Conservation (phyloP, 2,113 vertebrate species). For the Macrotis lagotis region DNA sequence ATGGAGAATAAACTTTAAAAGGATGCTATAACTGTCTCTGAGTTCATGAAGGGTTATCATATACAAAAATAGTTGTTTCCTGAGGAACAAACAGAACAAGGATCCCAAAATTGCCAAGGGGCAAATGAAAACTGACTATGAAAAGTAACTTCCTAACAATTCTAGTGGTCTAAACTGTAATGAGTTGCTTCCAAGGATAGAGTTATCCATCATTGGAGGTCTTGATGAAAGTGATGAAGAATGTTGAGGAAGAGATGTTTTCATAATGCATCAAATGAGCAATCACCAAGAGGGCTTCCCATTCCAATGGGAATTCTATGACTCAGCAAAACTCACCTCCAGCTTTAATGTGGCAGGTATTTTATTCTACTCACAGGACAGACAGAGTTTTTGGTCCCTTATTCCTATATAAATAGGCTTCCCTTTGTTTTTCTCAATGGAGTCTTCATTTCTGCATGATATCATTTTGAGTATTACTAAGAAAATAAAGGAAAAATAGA, state of each 20-base stretch:
- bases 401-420: too few relatives aligned
- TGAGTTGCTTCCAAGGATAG: background rate
- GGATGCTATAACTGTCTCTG: too few relatives aligned
- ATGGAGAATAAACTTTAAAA: background rate
- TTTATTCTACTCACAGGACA: too few relatives aligned
- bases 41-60: background rate
- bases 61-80: background rate
- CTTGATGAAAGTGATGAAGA: background rate
- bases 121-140: background rate
- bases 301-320: too few relatives aligned
- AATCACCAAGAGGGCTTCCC: too few relatives aligned
- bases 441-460: too few relatives aligned
- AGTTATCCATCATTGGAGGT: background rate
- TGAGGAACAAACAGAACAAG: background rate
- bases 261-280: background rate
- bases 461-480: too few relatives aligned
- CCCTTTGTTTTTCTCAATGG: too few relatives aligned
- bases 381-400: too few relatives aligned
- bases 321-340: too few relatives aligned
- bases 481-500: too few relatives aligned
- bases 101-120: background rate
- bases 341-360: too few relatives aligned
- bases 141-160: background rate
- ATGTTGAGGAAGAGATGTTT: background rate
- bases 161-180: background rate